Conservation (phyloP, 2,888 invertebrate genomes). For the Podotricha telesiphe region DNA sequence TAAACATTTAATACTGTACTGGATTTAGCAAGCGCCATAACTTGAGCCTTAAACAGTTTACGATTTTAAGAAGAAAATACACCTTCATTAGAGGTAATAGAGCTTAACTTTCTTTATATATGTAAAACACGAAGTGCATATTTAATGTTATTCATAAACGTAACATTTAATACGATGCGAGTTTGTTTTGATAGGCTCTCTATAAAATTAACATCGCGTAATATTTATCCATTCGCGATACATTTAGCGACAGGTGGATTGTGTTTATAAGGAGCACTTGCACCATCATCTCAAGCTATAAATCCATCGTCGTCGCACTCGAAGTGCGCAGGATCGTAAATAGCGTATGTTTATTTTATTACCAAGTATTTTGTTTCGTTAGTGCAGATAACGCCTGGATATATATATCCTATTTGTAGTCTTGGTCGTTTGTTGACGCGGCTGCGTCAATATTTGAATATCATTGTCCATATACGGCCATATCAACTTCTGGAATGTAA, state of each 20-base stretch:
- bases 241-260: conserved; percentile 64
- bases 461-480: background rate
- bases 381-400: conserved; percentile 44
- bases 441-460: background rate
- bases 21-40: conserved; percentile 27
- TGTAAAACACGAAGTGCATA: conserved; percentile 25
- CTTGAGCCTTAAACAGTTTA: conserved; percentile 24
- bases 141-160: conserved; percentile 50
- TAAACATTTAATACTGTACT: conserved; percentile 40
- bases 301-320: conserved; percentile 62
- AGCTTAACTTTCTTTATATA: background rate
- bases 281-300: conserved; percentile 50
- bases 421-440: background rate
- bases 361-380: conserved; percentile 51
- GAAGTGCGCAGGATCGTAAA: conserved; percentile 55
- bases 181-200: conserved; percentile 53
- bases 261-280: conserved; percentile 56
- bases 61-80: background rate
- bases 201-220: conserved; percentile 48
- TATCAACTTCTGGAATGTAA: background rate
- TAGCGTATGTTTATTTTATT: conserved; percentile 66
- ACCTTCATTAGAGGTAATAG: background rate
- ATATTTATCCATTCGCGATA: conserved; percentile 55
- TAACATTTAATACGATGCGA: conserved; percentile 49
- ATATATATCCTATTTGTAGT: conserved; percentile 35